Conservation (phyloP, 2,888 invertebrate species). For the Diplazon laetatorius region DNA sequence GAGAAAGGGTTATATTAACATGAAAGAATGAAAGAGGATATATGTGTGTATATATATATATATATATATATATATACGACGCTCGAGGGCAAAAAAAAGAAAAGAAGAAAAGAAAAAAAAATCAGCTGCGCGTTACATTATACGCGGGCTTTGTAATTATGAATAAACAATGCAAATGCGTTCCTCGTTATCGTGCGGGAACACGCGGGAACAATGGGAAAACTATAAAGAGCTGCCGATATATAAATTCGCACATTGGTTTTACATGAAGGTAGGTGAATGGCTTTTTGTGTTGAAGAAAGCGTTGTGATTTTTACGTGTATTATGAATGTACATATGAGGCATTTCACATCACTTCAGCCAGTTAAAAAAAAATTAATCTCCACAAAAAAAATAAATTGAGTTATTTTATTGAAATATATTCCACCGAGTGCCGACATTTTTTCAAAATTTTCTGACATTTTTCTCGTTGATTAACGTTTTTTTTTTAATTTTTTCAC, state of each 20-base stretch:
- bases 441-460: no score
- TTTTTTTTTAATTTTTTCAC: no score
- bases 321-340: conserved; percentile 20
- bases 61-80: neutral
- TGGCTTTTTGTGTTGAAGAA: neutral
- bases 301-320: neutral
- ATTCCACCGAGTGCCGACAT: no score
- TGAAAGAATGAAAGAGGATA: conserved; percentile 43
- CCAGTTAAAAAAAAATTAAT: no score
- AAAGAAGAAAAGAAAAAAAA: conserved; percentile 26
- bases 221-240: conserved; percentile 16
- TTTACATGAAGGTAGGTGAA: conserved; percentile 1
- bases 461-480: no score
- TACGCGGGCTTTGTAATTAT: conserved; percentile 30
- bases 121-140: conserved; percentile 9
- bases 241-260: conserved; percentile 23
- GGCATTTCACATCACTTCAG: no score
- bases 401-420: no score
- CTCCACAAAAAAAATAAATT: no score
- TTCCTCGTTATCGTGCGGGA: conserved; percentile 34
- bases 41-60: conserved; percentile 13
- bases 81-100: neutral
- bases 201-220: conserved; percentile 22
- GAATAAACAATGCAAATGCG: conserved; percentile 34
- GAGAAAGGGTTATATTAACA: conserved; percentile 61